phyloP scores from a whole-genome alignment of 2,113 vertebrate species.

The Paraplagusia blochii region DNA sequence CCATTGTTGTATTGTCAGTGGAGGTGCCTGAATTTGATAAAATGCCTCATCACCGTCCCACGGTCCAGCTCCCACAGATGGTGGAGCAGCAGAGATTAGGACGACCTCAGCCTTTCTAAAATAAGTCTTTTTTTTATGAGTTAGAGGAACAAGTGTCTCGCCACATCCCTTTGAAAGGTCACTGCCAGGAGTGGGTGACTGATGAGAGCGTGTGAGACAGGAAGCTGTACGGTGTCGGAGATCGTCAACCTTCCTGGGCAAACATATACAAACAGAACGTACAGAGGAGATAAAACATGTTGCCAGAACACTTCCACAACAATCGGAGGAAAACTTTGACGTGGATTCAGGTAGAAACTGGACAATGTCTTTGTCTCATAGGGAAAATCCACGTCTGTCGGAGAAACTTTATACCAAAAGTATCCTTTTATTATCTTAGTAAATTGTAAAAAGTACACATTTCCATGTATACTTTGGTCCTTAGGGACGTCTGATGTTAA shows the following conservation, averaged over 20 bases:
- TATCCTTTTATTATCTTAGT: no score
- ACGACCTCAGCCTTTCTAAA: conserved; percentile 29
- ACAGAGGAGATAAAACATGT: no score
- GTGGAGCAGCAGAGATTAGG: conserved; percentile 23
- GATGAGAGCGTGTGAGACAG: conserved; percentile 34
- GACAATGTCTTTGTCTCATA: no score
- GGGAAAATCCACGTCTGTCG: no score
- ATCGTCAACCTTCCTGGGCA: conserved; percentile 17
- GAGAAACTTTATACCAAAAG: no score
- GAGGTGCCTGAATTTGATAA: conserved; percentile 53
- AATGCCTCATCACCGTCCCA: conserved; percentile 42
- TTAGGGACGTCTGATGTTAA: no score
- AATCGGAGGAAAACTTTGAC: no score
- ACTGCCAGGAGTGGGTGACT: conserved; percentile 16
- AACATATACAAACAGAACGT: conserved; percentile 34
- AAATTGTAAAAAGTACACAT: no score
- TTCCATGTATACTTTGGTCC: no score
- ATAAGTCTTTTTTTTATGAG: conserved; percentile 32
- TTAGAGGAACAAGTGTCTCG: conserved; percentile 12
- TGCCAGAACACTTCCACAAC: no score
- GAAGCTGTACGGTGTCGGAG: conserved; percentile 39
- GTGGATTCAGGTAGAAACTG: no score
- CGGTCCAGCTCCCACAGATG: conserved; percentile 32
- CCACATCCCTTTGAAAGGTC: conserved; percentile 8
- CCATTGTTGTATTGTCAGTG: conserved; percentile 57